These are phyloP conservation scores for Ylistrum balloti DNA, from an alignment of 1,140 invertebrate genomes.

Conservation along the genomic window DNA sequence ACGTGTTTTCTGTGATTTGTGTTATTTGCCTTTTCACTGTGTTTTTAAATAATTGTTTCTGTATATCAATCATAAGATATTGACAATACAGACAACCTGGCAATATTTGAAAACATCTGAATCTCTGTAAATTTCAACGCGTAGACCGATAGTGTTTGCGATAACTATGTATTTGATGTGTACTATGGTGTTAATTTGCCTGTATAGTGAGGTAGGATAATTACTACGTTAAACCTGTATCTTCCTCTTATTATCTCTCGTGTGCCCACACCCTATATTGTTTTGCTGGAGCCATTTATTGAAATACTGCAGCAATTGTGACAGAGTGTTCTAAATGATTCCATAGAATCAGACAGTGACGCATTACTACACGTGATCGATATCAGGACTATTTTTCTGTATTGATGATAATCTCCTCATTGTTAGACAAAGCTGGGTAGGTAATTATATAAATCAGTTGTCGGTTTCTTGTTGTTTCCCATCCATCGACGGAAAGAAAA, in stretches of 20 bases:
- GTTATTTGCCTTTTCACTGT: too few relatives aligned
- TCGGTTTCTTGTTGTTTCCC: background rate
- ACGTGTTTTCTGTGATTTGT: too few relatives aligned
- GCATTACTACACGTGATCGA: slow-evolving; percentile 12
- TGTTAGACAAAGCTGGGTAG: background rate
- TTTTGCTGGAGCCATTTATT: slow-evolving; percentile 23
- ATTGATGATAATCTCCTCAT: background rate
- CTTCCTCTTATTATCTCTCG: background rate
- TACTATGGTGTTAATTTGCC: background rate
- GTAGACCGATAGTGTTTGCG: too few relatives aligned
- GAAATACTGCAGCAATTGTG: background rate
- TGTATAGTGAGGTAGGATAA: background rate
- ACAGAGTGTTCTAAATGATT: background rate
- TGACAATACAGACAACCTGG: too few relatives aligned
- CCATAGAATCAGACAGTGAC: background rate
- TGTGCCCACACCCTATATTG: background rate
- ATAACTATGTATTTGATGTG: background rate
- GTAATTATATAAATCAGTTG: background rate
- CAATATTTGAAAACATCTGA: too few relatives aligned
- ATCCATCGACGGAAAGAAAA: background rate
- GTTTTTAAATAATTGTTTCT: too few relatives aligned
- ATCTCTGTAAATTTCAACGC: too few relatives aligned
- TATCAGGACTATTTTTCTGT: background rate
- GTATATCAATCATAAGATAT: too few relatives aligned
- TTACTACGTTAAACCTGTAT: background rate